Evolutionary conservation across 2,113 vertebrate species (phyloP).

Genomic region (Hyaena hyaena): DNA sequence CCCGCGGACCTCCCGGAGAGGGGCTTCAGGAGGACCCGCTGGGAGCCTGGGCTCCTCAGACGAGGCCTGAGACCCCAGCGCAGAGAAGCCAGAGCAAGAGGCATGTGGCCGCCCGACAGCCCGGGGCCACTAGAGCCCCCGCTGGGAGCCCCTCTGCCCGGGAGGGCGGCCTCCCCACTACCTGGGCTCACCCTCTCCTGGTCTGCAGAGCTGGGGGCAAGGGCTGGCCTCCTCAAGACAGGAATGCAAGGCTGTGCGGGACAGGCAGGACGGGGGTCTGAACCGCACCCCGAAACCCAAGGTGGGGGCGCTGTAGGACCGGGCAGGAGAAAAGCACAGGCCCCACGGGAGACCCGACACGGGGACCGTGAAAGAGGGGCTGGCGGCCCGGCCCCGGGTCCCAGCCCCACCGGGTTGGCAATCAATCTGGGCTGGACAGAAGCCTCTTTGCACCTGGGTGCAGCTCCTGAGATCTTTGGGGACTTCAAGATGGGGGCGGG

Average conservation of each 20-base stretch:
- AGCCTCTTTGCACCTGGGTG: accelerated
- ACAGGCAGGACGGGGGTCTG: not conserved
- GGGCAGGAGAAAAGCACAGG: not conserved
- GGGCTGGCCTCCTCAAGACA: not conserved
- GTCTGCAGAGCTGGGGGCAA: not conserved
- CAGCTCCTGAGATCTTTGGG: not conserved
- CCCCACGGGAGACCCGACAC: not conserved
- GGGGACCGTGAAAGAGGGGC: accelerated
- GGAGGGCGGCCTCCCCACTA: not conserved
- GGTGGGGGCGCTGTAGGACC: not conserved
- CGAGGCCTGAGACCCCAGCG: not conserved
- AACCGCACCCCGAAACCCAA: too few relatives aligned
- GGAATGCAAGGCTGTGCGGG: accelerated
- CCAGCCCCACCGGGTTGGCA: accelerated
- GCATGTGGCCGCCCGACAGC: accelerated
- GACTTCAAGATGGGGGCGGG: not conserved
- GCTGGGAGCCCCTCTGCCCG: not conserved
- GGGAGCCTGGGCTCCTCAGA: not conserved
- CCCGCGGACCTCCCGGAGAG: accelerated
- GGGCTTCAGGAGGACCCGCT: accelerated
- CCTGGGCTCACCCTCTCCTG: not conserved
- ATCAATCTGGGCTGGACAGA: accelerated
- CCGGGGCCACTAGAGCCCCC: not conserved
- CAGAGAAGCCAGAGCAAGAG: accelerated
- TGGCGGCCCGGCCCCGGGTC: accelerated